phyloP scores from a whole-genome alignment of 2,797 vertebrate genomes.

The Malacoraja senta region DNA sequence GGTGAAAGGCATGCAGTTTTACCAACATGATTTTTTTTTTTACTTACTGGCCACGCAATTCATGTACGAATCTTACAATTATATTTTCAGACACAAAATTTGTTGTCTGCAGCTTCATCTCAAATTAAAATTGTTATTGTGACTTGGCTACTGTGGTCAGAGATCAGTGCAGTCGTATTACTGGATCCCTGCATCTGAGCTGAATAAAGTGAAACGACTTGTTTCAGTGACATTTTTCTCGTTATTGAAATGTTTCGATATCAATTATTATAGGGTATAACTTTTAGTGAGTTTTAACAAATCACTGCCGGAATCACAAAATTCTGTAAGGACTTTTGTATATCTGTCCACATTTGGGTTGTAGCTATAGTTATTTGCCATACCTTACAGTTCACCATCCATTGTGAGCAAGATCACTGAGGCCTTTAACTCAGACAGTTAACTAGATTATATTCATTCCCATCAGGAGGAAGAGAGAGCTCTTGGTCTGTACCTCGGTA shows the following conservation, averaged over 20 bases:
- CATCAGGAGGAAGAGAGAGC: no score
- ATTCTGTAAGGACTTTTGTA: no score
- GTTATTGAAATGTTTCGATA: background rate
- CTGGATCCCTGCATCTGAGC: background rate
- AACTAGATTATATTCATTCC: no score
- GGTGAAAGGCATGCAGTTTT: background rate
- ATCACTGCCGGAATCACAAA: background rate
- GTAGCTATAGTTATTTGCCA: no score
- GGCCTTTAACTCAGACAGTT: no score
- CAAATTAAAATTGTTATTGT: background rate
- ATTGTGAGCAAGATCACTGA: no score
- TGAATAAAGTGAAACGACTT: background rate
- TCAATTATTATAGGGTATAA: no score
- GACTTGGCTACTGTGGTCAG: background rate
- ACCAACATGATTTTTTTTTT: slow-evolving; percentile 1
- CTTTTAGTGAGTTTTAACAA: background rate
- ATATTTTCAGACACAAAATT: background rate
- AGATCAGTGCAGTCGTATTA: no score
- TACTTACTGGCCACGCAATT: background rate
- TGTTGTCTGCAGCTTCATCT: background rate
- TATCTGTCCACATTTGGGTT: no score
- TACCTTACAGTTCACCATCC: no score
- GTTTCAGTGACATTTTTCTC: background rate
- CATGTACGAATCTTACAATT: background rate
- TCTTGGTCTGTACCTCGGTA: no score